A percentile compares a stretch with the other conserved stretches of the same genome.
Conservation (phyloP, 2,113 vertebrate species). For the Irena cyanogastra region DNA sequence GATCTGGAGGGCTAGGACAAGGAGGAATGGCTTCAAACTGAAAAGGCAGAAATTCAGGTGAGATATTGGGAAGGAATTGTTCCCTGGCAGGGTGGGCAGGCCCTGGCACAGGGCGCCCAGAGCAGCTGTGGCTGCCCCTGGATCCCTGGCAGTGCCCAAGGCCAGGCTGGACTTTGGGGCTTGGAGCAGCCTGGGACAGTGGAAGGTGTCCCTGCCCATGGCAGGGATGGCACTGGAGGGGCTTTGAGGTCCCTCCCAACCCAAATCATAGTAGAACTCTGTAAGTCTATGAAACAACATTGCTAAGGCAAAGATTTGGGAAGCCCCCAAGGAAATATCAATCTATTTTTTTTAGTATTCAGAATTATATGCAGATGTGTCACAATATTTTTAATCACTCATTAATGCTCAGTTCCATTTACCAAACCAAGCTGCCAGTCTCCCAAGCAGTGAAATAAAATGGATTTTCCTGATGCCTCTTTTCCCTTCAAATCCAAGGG, state of each 20-base stretch:
- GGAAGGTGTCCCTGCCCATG: neutral
- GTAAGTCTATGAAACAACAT: neutral
- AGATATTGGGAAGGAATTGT: rapidly evolving
- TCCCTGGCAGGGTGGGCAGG: neutral
- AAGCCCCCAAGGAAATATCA: neutral
- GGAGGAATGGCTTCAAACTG: neutral
- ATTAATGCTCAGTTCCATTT: neutral
- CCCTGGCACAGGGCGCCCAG: neutral
- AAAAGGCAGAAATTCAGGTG: neutral
- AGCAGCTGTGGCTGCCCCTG: neutral
- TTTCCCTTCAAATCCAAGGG: neutral
- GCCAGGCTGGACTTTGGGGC: neutral
- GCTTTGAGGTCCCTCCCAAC: rapidly evolving
- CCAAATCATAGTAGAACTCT: neutral
- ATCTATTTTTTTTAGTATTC: neutral
- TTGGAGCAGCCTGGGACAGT: neutral
- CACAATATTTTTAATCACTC: neutral
- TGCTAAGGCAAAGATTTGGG: neutral
- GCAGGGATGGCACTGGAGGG: neutral
- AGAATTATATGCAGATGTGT: neutral
- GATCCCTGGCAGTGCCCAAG: neutral
- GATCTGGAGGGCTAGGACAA: neutral
- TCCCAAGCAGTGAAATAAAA: neutral
- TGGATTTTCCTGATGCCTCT: neutral
- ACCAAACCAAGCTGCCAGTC: neutral